Conservation (phyloP, 1,140 invertebrate species). For the Drosophila nigrodunni region DNA sequence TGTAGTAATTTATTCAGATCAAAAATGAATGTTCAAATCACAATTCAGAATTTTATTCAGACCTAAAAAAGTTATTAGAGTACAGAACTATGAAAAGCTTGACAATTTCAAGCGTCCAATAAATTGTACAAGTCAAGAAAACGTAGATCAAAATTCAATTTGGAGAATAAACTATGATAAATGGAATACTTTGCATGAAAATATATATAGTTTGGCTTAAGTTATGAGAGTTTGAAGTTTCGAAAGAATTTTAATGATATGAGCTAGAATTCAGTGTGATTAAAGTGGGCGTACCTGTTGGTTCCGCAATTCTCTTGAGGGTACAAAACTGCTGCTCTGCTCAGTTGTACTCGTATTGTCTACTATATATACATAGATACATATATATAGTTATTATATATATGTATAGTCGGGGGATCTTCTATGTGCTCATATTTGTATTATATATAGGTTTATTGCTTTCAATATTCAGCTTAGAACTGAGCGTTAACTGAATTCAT, state of each 20-base stretch:
- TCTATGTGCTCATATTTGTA: constrained; percentile 41
- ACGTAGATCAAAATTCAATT: too few relatives aligned
- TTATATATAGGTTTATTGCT: constrained; percentile 19
- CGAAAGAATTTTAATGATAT: not conserved
- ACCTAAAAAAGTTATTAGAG: too few relatives aligned
- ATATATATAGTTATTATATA: constrained; percentile 1
- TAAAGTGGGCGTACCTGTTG: constrained; percentile 64
- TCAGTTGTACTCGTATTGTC: constrained; percentile 51
- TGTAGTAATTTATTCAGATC: too few relatives aligned
- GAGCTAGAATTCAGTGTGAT: constrained; percentile 4
- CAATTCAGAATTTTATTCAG: too few relatives aligned
- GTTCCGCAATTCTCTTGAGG: constrained; percentile 80
- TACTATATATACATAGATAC: constrained; percentile 34
- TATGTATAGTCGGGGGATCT: constrained; percentile 14
- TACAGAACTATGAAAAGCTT: too few relatives aligned
- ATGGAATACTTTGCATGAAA: too few relatives aligned
- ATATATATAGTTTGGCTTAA: too few relatives aligned
- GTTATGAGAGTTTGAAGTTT: too few relatives aligned
- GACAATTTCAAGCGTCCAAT: too few relatives aligned
- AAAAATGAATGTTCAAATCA: too few relatives aligned
- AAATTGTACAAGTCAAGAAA: too few relatives aligned
- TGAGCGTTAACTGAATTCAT: constrained; percentile 19
- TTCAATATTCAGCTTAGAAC: constrained; percentile 22
- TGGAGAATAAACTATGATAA: too few relatives aligned
- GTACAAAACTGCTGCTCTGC: constrained; percentile 56